phyloP scores from a whole-genome alignment of 2,888 invertebrate species.

The Abrostola tripartita region DNA sequence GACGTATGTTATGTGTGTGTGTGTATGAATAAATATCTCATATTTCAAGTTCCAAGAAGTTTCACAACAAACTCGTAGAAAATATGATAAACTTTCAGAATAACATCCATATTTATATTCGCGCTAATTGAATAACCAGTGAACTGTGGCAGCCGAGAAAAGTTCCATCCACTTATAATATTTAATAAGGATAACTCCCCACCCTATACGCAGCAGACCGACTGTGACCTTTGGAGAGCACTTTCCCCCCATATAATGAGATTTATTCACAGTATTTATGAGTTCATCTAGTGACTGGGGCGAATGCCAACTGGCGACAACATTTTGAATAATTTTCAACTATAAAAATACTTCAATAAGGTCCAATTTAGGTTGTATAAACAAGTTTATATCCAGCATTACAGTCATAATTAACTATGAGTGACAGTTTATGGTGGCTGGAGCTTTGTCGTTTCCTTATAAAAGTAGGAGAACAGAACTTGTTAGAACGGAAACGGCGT shows the following conservation, averaged over 20 bases:
- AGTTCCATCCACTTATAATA: slow-evolving; percentile 31
- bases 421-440: slow-evolving; percentile 66
- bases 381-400: slow-evolving; percentile 47
- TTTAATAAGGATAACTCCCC: slow-evolving; percentile 29
- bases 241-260: slow-evolving; percentile 41
- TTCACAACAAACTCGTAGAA: slow-evolving; percentile 7
- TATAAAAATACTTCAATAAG: slow-evolving; percentile 27
- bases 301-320: slow-evolving; percentile 32
- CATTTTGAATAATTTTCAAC: slow-evolving; percentile 30
- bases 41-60: slow-evolving; percentile 10
- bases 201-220: slow-evolving; percentile 31
- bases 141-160: slow-evolving; percentile 20
- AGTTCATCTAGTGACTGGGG: slow-evolving; percentile 44
- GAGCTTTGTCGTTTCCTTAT: slow-evolving; percentile 64
- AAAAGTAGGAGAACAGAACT: slow-evolving; percentile 49
- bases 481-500: slow-evolving; percentile 45
- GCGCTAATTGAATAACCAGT: slow-evolving; percentile 27
- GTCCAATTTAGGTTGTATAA: slow-evolving; percentile 29
- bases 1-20: not conserved
- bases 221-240: slow-evolving; percentile 41
- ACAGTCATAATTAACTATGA: slow-evolving; percentile 65
- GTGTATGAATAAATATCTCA: slow-evolving; percentile 8
- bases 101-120: slow-evolving; percentile 22
- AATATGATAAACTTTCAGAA: slow-evolving; percentile 25
- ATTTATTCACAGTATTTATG: slow-evolving; percentile 52